Evolutionary conservation across 2,113 vertebrate genomes (phyloP), one percentile per base, ranked within the genome.

Genomic region (Piaya cayana): DNA sequence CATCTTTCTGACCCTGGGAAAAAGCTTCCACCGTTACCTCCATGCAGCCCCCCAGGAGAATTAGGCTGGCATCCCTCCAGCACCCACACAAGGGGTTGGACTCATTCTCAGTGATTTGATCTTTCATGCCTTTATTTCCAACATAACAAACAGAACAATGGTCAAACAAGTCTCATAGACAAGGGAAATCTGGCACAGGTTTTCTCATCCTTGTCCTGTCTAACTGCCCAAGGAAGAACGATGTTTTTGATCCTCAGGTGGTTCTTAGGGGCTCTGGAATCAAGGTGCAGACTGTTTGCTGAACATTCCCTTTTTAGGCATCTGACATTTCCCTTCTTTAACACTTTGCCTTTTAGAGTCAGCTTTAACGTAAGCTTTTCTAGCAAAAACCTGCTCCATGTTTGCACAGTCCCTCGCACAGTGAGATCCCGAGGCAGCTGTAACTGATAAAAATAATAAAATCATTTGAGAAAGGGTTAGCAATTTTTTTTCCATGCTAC

Each of bases 381-480:
- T 25, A 53, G 39, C 53, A 84, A 53, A 69, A 81, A 70, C 11
- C 9, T 29, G 10, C 17, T 67, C 27, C 10, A 1, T 60, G 23
- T 70, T 93, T 83, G 36, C 30, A 42, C 18, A 27, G 42, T 43
- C 16, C 29, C 62, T 80, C 3, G 8, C 39, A 53, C 0, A 2
- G 43, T 74, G 47, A 77, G 47, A 90, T 82, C 70, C 71, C 60
- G 56, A 94, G 82, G 78, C 82, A 74, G 74, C 25, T 21, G 47
- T 23, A 88, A 64, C 55, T 86, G 69, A 93, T 93, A 75, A 88
- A 97, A 94, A 92, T 47, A 77, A 88, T 59, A 91, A 93, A 85
- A 90, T 62, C 55, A 37, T 81, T 81, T 83, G 60, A 88, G 82
- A 86, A 92, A 91, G 63, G 27, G 26, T 53, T 70, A 82, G 34